Base-by-base conservation (phyloP, 2,797 vertebrate genomes). In the Clarias platycephalus region DNA sequence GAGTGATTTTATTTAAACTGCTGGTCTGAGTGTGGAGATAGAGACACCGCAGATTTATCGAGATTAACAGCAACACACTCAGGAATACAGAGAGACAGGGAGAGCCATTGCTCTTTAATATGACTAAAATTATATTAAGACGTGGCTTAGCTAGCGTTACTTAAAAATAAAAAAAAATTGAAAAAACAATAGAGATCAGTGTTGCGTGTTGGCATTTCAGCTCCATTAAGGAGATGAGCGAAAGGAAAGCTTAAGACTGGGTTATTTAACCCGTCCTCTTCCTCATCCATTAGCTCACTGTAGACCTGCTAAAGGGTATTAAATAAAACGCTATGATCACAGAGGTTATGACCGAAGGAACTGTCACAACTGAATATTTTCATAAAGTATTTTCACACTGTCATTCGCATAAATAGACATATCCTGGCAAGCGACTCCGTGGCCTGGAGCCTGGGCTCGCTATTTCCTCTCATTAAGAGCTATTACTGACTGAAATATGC, bases 11-110 rank as follows among this genome's bases (percentile, higher is more conserved):
- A 81, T 85, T 82, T 63, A 77, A 82, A 82, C 81, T 71, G 85
- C 81, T 16, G 9, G 80, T 67, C 84, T 20, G 31, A 92, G 98
- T 97, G 98, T 89, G 89, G 96, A 91, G 96, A 97, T 97, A 96
- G 80, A 96, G 97, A 92, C 97, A 94, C 92, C 95, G 91, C 89
- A 95, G 97, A 83, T 91, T 95, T 91, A 96, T 92, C 40, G 94
- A 98, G 92, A 94, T 91, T 88, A 83, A 81, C 79, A 77, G 71
- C 22, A 31, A 16, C 44, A 28, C 40, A 31, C 60, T 34, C 71
- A 13, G 60, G 62, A 72, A 66, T 26, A 49, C 31, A 8, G 26
- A 57, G 28, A 78, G 87, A 80, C 86, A 57, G 53, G 40, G n/a
- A 63, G 37, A 26, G 34, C 85, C 83, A 49, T 82, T 88, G 87